phyloP scores from a whole-genome alignment of 2,888 invertebrate genomes.

The Drosophila flavopinicola region DNA sequence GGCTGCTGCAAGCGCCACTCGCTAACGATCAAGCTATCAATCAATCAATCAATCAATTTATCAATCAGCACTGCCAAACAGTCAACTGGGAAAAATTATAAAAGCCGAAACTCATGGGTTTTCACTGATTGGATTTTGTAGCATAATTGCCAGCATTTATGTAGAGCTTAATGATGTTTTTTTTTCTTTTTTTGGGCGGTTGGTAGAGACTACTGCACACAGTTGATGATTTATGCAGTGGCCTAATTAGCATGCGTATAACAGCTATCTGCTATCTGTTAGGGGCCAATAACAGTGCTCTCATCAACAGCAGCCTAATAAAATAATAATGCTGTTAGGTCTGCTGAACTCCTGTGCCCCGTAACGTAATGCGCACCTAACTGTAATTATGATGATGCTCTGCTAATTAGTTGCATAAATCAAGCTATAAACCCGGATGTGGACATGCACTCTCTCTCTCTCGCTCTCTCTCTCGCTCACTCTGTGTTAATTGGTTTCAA shows the following conservation, averaged over 20 bases:
- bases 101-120: background rate
- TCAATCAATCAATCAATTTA: constrained; percentile 48
- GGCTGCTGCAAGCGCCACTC: constrained; percentile 28
- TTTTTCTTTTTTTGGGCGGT: too few relatives aligned
- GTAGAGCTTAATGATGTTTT: constrained; percentile 32
- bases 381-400: constrained; percentile 56
- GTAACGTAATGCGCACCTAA: too few relatives aligned
- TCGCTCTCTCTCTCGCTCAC: background rate
- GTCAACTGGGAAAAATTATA: constrained; percentile 39
- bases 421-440: constrained; percentile 67
- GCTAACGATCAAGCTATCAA: constrained; percentile 66
- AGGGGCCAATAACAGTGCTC: background rate
- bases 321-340: constrained; percentile 38
- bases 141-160: constrained; percentile 45
- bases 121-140: constrained; percentile 8
- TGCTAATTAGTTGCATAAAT: constrained; percentile 78
- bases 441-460: constrained; percentile 5
- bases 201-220: too few relatives aligned
- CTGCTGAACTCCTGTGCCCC: background rate
- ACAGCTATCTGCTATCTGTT: constrained; percentile 4
- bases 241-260: constrained; percentile 44
- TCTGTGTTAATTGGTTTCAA: constrained; percentile 68
- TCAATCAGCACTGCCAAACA: constrained; percentile 64
- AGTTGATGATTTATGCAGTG: too few relatives aligned
- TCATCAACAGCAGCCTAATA: constrained; percentile 23